phyloP scores from a whole-genome alignment of 1,140 invertebrate species.

The Drosophila elegans region DNA sequence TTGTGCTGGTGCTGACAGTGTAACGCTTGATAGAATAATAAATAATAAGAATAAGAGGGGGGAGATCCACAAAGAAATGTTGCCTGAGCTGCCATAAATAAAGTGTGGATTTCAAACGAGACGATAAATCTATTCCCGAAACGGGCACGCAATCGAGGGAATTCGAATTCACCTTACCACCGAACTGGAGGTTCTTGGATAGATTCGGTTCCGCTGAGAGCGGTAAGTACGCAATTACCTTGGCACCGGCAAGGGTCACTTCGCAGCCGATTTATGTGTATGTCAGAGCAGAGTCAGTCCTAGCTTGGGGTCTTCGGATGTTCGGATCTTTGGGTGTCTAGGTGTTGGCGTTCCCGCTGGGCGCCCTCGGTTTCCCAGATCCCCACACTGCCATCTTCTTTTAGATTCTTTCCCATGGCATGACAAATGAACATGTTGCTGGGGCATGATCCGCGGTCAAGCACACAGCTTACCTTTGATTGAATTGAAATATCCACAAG shows the following conservation, averaged over 20 bases:
- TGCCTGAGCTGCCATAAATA: constrained; percentile 49
- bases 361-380: constrained; percentile 32
- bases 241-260: constrained; percentile 38
- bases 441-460: constrained; percentile 7
- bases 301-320: constrained; percentile 33
- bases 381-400: neutral
- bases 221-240: constrained; percentile 62
- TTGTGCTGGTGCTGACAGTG: constrained; percentile 55
- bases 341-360: constrained; percentile 60
- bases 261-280: constrained; percentile 42
- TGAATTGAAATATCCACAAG: constrained; percentile 53
- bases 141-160: constrained; percentile 52
- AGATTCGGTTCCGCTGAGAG: constrained; percentile 46
- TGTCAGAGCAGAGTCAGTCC: neutral
- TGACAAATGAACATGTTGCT: constrained; percentile 64
- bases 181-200: constrained; percentile 3
- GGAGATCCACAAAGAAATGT: constrained; percentile 40
- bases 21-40: constrained; percentile 63
- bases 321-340: constrained; percentile 12
- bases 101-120: constrained; percentile 57
- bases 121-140: constrained; percentile 60
- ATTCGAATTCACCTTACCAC: constrained; percentile 45
- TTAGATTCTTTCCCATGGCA: constrained; percentile 4
- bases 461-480: constrained; percentile 35
- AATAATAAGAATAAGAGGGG: constrained; percentile 46